Conservation (phyloP, 2,888 invertebrate species). For the Rhorus exstirpatorius region DNA sequence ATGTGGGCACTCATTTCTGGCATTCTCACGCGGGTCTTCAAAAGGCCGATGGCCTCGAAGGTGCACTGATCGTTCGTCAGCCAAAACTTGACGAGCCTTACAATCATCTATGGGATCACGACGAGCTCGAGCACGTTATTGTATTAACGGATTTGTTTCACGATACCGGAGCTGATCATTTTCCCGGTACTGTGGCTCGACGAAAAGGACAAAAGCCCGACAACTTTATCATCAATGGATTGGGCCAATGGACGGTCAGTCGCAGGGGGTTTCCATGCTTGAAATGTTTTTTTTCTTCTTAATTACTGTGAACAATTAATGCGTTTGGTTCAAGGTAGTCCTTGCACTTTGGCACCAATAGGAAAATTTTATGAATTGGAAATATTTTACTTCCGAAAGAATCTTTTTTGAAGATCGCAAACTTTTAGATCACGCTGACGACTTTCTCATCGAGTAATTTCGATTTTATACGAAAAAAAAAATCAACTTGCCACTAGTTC, state of each 20-base stretch:
- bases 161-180: slow-evolving; percentile 92
- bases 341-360: too few relatives aligned
- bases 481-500: too few relatives aligned
- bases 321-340: too few relatives aligned
- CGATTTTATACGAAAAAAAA: too few relatives aligned
- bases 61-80: slow-evolving; percentile 67
- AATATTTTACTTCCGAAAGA: too few relatives aligned
- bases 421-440: too few relatives aligned
- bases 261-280: too few relatives aligned
- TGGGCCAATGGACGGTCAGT: slow-evolving; percentile 86
- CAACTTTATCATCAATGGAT: slow-evolving; percentile 94
- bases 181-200: slow-evolving; percentile 90
- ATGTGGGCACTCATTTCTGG: slow-evolving; percentile 71
- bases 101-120: slow-evolving; percentile 68
- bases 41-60: slow-evolving; percentile 71
- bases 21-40: slow-evolving; percentile 72
- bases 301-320: neutral
- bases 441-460: too few relatives aligned
- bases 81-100: slow-evolving; percentile 58
- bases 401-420: too few relatives aligned
- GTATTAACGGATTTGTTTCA: slow-evolving; percentile 72
- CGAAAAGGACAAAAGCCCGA: slow-evolving; percentile 94
- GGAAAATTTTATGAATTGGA: too few relatives aligned
- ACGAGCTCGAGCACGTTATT: slow-evolving; percentile 65
- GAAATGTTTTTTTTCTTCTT: neutral